phyloP scores from a whole-genome alignment of 2,113 vertebrate species.

The Polypterus bichir region DNA sequence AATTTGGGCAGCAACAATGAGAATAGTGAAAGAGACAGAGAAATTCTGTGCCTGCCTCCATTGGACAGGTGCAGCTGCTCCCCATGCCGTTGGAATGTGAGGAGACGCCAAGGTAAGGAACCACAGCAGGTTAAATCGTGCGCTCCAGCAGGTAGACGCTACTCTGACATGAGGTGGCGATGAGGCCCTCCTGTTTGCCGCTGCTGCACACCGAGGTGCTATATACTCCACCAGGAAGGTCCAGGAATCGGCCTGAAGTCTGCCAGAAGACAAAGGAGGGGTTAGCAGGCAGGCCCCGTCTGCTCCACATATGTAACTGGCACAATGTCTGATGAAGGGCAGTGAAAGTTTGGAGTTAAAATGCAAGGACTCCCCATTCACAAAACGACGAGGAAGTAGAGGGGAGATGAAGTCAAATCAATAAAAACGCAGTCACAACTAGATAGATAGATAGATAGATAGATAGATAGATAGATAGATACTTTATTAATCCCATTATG shows the following conservation, averaged over 20 bases:
- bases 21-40: too few species aligned
- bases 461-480: constrained; percentile 5
- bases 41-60: too few species aligned
- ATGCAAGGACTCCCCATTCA: background rate
- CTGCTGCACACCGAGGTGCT: constrained; percentile 19
- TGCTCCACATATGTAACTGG: too few species aligned
- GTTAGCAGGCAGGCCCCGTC: too few species aligned
- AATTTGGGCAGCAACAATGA: too few species aligned
- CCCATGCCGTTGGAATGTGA: too few species aligned
- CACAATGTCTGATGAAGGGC: background rate
- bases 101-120: too few species aligned
- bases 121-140: too few species aligned
- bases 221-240: constrained; percentile 19
- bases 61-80: too few species aligned
- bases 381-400: constrained; percentile 14
- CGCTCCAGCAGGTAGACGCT: constrained; percentile 24
- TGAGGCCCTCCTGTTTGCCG: constrained; percentile 14
- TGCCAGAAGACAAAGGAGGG: too few species aligned
- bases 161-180: constrained; percentile 25
- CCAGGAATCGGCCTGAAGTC: constrained; percentile 11
- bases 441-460: constrained; percentile 3
- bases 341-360: too few species aligned
- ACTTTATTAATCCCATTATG: too few species aligned
- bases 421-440: background rate
- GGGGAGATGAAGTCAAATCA: background rate